Conservation (phyloP, 2,113 vertebrate species). For the Rattus rattus region DNA sequence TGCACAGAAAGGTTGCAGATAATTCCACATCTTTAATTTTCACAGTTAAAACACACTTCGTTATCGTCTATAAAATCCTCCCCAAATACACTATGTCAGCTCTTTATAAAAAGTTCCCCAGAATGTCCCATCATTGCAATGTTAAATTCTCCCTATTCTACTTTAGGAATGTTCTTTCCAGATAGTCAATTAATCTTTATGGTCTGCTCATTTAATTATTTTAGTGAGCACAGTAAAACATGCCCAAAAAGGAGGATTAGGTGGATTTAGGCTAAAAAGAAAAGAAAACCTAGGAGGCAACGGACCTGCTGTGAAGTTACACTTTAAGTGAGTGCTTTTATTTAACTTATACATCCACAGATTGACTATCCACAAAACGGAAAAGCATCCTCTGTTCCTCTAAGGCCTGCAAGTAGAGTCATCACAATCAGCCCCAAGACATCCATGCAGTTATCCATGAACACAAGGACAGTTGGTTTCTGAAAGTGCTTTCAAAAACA, state of each 20-base stretch:
- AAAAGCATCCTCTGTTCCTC: constrained; percentile 44
- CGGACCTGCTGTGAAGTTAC: constrained; percentile 37
- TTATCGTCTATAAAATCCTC: constrained; percentile 70
- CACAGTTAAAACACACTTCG: constrained; percentile 71
- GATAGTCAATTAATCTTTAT: constrained; percentile 57
- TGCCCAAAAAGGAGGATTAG: constrained; percentile 62
- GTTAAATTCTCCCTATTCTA: constrained; percentile 63
- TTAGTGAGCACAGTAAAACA: constrained; percentile 51
- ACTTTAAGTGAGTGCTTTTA: constrained; percentile 46
- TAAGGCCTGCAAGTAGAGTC: constrained; percentile 29
- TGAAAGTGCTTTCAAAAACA: constrained; percentile 45
- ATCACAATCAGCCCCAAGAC: neutral
- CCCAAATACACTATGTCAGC: constrained; percentile 44
- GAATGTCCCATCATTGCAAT: constrained; percentile 22
- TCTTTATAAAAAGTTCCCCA: constrained; percentile 57
- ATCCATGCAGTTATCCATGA: constrained; percentile 17
- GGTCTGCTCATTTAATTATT: constrained; percentile 46
- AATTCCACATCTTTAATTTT: constrained; percentile 66
- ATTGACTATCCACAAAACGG: constrained; percentile 2
- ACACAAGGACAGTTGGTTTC: constrained; percentile 32
- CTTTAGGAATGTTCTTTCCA: constrained; percentile 57
- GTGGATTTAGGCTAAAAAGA: constrained; percentile 54
- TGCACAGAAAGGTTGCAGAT: constrained; percentile 70
- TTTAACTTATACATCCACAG: constrained; percentile 38
- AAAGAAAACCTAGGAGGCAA: constrained; percentile 44